A percentile compares a stretch with the other conserved stretches of the same genome.
Conservation (phyloP, 2,797 vertebrate genomes). For the Odontamblyopus rebecca region DNA sequence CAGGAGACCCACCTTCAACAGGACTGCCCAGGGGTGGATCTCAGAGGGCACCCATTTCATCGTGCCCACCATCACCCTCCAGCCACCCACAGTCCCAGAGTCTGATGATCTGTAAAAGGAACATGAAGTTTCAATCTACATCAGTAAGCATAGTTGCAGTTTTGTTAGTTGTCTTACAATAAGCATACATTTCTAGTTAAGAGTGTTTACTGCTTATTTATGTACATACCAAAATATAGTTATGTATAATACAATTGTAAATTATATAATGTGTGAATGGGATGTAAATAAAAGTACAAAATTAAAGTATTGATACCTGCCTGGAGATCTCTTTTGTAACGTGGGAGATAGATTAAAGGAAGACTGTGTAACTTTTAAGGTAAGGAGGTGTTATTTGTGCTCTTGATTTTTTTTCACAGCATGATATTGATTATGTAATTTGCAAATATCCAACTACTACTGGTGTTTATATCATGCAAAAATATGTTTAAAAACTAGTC, state of each 20-base stretch:
- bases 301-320: slow-evolving; percentile 39
- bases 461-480: too few species aligned
- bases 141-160: slow-evolving; percentile 3
- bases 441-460: too few species aligned
- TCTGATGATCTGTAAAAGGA: slow-evolving; percentile 88
- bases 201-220: slow-evolving; percentile 30
- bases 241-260: slow-evolving; percentile 23
- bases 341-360: background rate
- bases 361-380: too few species aligned
- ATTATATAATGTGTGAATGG: slow-evolving; percentile 35
- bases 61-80: slow-evolving; percentile 79
- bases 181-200: slow-evolving; percentile 15
- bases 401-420: too few species aligned
- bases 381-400: too few species aligned
- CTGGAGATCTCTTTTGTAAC: background rate
- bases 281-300: slow-evolving; percentile 60
- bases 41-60: slow-evolving; percentile 86
- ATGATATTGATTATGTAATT: too few species aligned
- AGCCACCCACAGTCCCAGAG: slow-evolving; percentile 82
- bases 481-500: too few species aligned
- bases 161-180: slow-evolving; percentile 20
- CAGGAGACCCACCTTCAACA: slow-evolving; percentile 92
- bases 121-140: slow-evolving; percentile 8
- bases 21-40: slow-evolving; percentile 93
- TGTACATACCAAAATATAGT: slow-evolving; percentile 7